Base-by-base conservation (phyloP, 2,113 vertebrate species). In the Saccopteryx leptura region DNA sequence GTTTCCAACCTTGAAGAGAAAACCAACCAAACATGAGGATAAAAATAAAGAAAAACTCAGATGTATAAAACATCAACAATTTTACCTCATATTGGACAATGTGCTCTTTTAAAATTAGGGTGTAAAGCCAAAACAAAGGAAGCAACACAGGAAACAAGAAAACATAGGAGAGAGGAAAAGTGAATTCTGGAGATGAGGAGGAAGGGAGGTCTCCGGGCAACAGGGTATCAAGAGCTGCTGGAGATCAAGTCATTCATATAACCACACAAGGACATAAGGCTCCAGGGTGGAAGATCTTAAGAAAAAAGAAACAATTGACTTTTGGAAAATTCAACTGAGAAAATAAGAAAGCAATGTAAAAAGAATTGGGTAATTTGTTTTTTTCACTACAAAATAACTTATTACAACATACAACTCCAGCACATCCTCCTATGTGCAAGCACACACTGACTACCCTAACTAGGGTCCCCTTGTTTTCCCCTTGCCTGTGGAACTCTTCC, bases 401-500 rank as follows among this genome's bases (percentile, higher is more conserved):
- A 99, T 98, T 99, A 97, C 28, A 97, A 97, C 97, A 98, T 76
- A 98, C 84, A 98, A 94, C 94, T 95, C 95, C 31, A 97, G 96
- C 97, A 88, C 31, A 50, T 85, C 96, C 97, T 97, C 65, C 74
- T 98, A 98, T 98, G 50, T 98, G 99, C 98, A 99, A 31, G 96
- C 98, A 94, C 78, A 85, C 88, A 88, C 63, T 1, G 54, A 97
- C 98, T 97, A 97, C 94, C 84, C 94, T 97, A 26, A 97, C 90
- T 98, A 96, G 0, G 97, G 98, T 91, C 75, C 97, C 97, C 96
- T 98, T 93, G 97, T 96, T 99, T 97, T 90, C 98, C 98, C 98
- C 99, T 99, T 75, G 99, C 98, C 88, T 97, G 2, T 99, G 99
- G 5, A 99, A 99, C 96, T 99, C 99, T 96, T 99, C 99, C 84